Evolutionary conservation across 2,797 vertebrate species (phyloP), one percentile per base, ranked within the genome.

Genomic region (Setipinna tenuifilis): DNA sequence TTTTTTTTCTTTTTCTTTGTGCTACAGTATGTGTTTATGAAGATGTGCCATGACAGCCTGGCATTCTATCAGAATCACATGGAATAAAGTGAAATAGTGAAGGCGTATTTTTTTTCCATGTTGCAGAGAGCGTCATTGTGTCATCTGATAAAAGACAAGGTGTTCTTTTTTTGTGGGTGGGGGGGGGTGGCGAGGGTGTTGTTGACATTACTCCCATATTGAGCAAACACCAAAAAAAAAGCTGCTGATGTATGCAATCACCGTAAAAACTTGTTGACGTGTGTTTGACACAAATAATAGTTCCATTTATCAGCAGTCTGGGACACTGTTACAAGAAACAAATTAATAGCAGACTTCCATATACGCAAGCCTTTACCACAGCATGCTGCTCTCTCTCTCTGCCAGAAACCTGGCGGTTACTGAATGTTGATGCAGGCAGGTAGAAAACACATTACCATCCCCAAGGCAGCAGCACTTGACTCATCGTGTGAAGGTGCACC

Each of bases 401-500:
- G 50, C 50, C 50, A 54, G 50, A 7, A 54, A 9, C 14, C 9
- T 9, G 50, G 9, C 14, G 50, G 2, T 54, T 54, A 1, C 50
- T 10, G 50, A 54, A 54, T 54, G 50, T 3, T 54, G 50, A 54
- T 54, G 50, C 50, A 7, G 50, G 2, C 7, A 7, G 50, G 50
- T 54, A 54, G 9, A 2, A 54, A 54, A 54, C 50, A 7, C 50
- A 54, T 54, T 14, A 54, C 2, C 2, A 54, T 54, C 50, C 50
- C 50, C 50, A 9, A 2, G 50, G 50, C 50, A 54, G 61, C 50
- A 35, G 16, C 65, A 57, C 71, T 28, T 81, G 23, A 80, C 41
- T 19, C 7, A 10, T 5, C 16, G 84, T 81, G 75, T 41, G 84
- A 25, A 21, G 84, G 58, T 82, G 75, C 65, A 85, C 83, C 46